Base-by-base conservation (phyloP, 2,797 vertebrate genomes). In the Catharus ustulatus region DNA sequence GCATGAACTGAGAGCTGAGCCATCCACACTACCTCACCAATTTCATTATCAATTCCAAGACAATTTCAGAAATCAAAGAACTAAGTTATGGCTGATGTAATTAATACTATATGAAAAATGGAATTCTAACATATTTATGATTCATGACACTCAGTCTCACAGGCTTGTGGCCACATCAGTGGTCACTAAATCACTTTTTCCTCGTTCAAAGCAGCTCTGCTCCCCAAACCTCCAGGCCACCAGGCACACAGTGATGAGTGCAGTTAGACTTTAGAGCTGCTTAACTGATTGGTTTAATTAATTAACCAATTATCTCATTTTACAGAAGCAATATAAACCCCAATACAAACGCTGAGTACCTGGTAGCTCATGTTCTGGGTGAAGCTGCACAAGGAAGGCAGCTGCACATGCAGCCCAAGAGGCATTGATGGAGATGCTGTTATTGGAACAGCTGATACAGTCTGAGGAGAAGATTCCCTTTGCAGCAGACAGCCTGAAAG, bases 241-340 rank as follows among this genome's bases (percentile, higher is more conserved):
- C 6, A 21, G 27, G 13, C 51, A 62, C 30, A 43, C 10, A 22
- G 11, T 0, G 0, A 43, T 3, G 5, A 36, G 6, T 2, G 42
- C 2, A 51, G 17, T 0, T 40, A 15, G 2, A 52, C 59, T 80
- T 58, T n/a, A 67, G 23, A 58, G 46, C 32, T 51, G 49, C 49
- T 38, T n/a, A 73, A 34, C 5, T 34, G 26, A 54, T 2, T 9
- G 6, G 5, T 32, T 68, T 34, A 12, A 38, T 75, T n/a, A 36
- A 27, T 29, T 32, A 29, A 36, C 21, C 48, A 58, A 58, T 46
- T 3, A 16, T 19, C 61, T 45, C 19, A 27, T 68, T 85, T 87
- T 8, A 49, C 34, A 87, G 24, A 34, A 69, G 29, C 7, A n/a
- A 13, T 7, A 20, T 1, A 64, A 63, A 36, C 0, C 10, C 13